A percentile compares a stretch with the other conserved stretches of the same genome.
These are phyloP conservation scores for Germaria angustata DNA, from an alignment of 2,888 invertebrate species.

Conservation along the genomic window DNA sequence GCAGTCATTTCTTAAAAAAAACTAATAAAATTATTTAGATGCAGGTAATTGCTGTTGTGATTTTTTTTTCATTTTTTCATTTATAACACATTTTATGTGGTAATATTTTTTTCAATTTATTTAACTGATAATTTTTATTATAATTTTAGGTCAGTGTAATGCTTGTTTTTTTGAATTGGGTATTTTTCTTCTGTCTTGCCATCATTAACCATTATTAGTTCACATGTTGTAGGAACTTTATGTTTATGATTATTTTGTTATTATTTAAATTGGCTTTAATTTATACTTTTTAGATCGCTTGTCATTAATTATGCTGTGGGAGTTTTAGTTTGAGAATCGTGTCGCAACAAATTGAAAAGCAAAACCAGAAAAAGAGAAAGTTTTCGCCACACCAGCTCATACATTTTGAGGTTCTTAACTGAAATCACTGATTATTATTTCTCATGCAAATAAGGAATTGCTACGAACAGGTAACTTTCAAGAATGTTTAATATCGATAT, in stretches of 20 bases:
- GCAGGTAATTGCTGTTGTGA: constrained; percentile 26
- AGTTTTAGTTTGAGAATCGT: constrained; percentile 3
- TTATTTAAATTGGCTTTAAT: constrained; percentile 35
- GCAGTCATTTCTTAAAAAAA: neutral
- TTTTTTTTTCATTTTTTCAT: constrained; percentile 20
- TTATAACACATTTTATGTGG: neutral
- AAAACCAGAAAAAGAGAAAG: neutral
- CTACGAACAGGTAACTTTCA: neutral
- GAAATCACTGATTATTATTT: neutral
- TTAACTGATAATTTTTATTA: constrained; percentile 18
- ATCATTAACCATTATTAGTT: constrained; percentile 40
- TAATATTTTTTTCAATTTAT: constrained; percentile 7
- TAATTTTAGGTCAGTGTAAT: constrained; percentile 35
- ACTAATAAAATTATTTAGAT: constrained; percentile 14
- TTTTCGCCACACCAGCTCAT: neutral
- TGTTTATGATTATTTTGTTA: constrained; percentile 29
- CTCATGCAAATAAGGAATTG: neutral
- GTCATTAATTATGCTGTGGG: constrained; percentile 24
- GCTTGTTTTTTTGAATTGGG: neutral
- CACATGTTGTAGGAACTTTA: neutral
- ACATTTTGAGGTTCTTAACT: neutral
- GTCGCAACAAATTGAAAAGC: neutral
- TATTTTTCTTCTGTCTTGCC: neutral
- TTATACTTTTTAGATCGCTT: constrained; percentile 12
- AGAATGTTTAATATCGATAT: neutral